These are phyloP conservation scores for Trichopoda pennipes DNA, from an alignment of 2,888 invertebrate species.

Conservation along the genomic window DNA sequence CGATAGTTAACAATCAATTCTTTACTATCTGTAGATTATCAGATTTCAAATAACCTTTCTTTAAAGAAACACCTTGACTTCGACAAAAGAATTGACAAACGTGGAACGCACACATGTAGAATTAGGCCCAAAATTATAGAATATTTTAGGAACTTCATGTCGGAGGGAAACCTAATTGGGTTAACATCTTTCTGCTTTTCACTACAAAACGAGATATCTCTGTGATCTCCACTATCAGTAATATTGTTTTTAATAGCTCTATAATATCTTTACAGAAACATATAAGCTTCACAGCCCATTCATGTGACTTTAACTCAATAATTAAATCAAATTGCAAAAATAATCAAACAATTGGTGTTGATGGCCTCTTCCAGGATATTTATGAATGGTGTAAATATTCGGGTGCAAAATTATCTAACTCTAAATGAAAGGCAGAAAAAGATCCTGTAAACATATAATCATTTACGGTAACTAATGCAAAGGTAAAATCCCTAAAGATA, in stretches of 20 bases:
- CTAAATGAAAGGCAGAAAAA: slow-evolving; percentile 54
- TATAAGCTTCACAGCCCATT: no score
- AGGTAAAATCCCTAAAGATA: slow-evolving; percentile 14
- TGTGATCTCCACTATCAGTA: slow-evolving; percentile 2
- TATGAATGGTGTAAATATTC: slow-evolving; percentile 38
- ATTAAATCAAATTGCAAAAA: slow-evolving; percentile 18
- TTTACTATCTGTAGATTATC: slow-evolving; percentile 38
- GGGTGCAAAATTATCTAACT: slow-evolving; percentile 36
- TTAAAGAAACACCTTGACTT: slow-evolving; percentile 32
- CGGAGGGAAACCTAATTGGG: slow-evolving; percentile 5
- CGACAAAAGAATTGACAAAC: slow-evolving; percentile 18
- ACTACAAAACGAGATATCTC: slow-evolving; percentile 48
- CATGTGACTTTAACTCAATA: neutral
- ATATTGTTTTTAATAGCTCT: slow-evolving; percentile 24
- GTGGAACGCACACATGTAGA: slow-evolving; percentile 5
- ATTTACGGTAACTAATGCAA: neutral
- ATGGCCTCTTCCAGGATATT: slow-evolving; percentile 7
- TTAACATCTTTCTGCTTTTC: slow-evolving; percentile 9
- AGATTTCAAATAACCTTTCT: slow-evolving; percentile 13
- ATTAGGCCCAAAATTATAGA: neutral
- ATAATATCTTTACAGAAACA: slow-evolving; percentile 8
- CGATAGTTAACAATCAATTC: slow-evolving; percentile 42
- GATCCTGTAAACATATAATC: slow-evolving; percentile 1
- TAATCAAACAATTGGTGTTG: slow-evolving; percentile 5
- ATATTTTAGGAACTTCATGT: slow-evolving; percentile 9